phyloP scores from a whole-genome alignment of 2,888 invertebrate species.

The Mesopsocus fuscifrons region DNA sequence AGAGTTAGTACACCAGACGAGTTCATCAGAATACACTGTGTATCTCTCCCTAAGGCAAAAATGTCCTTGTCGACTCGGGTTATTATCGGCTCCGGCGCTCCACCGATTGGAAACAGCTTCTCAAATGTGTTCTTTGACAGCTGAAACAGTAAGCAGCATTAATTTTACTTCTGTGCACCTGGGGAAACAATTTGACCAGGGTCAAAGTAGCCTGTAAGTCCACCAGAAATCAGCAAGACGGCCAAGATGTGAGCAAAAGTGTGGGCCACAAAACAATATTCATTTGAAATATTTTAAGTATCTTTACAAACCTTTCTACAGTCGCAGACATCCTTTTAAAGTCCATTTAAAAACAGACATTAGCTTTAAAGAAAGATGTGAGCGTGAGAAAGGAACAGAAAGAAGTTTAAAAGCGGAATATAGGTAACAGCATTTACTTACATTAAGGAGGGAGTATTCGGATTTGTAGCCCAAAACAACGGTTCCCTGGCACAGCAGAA shows the following conservation, averaged over 20 bases:
- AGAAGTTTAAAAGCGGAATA: too few species aligned
- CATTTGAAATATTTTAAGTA: too few species aligned
- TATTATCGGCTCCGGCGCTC: constrained; percentile 64
- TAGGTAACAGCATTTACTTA: too few species aligned
- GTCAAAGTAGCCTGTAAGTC: not conserved
- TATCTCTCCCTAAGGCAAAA: constrained; percentile 72
- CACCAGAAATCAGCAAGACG: not conserved
- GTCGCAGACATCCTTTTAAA: too few species aligned
- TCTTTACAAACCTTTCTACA: too few species aligned
- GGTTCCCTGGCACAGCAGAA: constrained; percentile 69
- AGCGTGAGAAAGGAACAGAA: too few species aligned
- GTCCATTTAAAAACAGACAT: too few species aligned
- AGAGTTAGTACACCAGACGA: constrained; percentile 45
- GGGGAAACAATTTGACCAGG: constrained; percentile 1
- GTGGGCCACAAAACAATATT: too few species aligned
- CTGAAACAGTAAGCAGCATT: constrained; percentile 18
- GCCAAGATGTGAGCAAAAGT: constrained; percentile 14
- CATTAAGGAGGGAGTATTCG: constrained; percentile 59
- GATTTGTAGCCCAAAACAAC: constrained; percentile 73
- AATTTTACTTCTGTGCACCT: constrained; percentile 30
- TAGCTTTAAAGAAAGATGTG: too few species aligned
- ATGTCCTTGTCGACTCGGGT: constrained; percentile 53
- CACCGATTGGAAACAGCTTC: constrained; percentile 73
- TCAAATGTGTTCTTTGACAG: too few species aligned
- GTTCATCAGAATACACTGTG: constrained; percentile 70